Evolutionary conservation across 64 coral and sea anemone species (phyloP).

Genomic region (Montipora capricornis): DNA sequence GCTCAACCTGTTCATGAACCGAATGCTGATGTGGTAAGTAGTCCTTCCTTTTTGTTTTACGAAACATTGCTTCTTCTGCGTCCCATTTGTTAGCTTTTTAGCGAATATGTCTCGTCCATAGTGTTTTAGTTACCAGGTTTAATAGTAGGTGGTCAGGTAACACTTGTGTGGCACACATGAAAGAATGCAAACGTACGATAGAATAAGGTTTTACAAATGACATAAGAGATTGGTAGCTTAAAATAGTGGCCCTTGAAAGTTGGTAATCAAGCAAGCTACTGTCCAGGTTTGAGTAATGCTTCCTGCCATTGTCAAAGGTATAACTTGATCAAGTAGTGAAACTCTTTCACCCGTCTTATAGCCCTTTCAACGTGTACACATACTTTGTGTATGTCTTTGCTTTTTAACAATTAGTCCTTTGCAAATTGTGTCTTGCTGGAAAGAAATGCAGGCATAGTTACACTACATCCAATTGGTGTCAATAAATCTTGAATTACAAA

Average conservation of each 20-base stretch:
- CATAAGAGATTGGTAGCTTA: constrained; percentile 12
- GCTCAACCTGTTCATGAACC: too few species aligned
- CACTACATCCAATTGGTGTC: constrained; percentile 29
- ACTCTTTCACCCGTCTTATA: constrained; percentile 26
- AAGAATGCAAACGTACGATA: too few species aligned
- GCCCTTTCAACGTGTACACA: constrained; percentile 20
- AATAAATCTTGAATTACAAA: constrained; percentile 45
- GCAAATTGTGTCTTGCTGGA: constrained; percentile 46
- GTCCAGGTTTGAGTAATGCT: constrained; percentile 14
- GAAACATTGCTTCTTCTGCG: too few species aligned
- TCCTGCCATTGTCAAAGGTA: constrained; percentile 12
- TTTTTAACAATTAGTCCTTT: constrained; percentile 5
- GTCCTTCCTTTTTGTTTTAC: too few species aligned
- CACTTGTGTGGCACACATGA: neutral
- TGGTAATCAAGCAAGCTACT: constrained; percentile 37
- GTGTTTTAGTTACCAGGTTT: too few species aligned
- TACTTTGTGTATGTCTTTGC: constrained; percentile 21
- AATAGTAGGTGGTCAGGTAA: neutral
- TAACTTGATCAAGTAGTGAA: constrained; percentile 38
- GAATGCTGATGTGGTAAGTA: too few species aligned
- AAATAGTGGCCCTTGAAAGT: constrained; percentile 69
- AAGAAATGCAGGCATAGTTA: constrained; percentile 60
- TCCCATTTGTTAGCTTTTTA: too few species aligned
- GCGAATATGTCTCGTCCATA: too few species aligned
- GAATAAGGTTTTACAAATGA: neutral